phyloP scores from a whole-genome alignment of 2,888 invertebrate species.

The Drosophila silvestris region DNA sequence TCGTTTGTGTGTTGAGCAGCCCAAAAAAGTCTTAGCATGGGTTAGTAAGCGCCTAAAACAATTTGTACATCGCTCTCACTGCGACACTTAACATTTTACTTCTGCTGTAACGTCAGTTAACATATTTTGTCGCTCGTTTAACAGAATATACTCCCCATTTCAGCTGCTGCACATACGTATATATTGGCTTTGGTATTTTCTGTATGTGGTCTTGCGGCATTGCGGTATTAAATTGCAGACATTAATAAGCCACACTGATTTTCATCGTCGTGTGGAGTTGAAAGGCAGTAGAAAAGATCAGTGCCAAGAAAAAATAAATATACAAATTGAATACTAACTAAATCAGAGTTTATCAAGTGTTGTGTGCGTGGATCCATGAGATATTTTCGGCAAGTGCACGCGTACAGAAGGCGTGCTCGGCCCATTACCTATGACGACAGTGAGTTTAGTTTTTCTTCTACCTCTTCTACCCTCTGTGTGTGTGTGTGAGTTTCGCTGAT shows the following conservation, averaged over 20 bases:
- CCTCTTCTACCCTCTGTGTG: slow-evolving; percentile 52
- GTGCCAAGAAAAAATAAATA: slow-evolving; percentile 56
- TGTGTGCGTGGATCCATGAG: slow-evolving; percentile 57
- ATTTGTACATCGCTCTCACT: neutral
- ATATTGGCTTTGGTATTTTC: slow-evolving; percentile 39
- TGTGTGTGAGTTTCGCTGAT: slow-evolving; percentile 72
- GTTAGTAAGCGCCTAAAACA: neutral
- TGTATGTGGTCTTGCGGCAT: slow-evolving; percentile 36
- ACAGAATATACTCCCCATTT: slow-evolving; percentile 20
- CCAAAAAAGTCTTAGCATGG: neutral
- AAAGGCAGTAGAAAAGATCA: slow-evolving; percentile 70
- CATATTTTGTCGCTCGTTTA: neutral
- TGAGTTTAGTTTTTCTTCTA: slow-evolving; percentile 68
- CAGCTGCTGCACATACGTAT: neutral
- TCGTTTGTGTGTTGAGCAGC: neutral
- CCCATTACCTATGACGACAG: slow-evolving; percentile 74
- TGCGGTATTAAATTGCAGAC: slow-evolving; percentile 34
- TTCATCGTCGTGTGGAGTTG: slow-evolving; percentile 62
- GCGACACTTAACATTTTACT: neutral
- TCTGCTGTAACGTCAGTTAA: neutral
- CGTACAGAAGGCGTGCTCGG: slow-evolving; percentile 60
- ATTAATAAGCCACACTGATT: slow-evolving; percentile 47
- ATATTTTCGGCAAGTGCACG: slow-evolving; percentile 55
- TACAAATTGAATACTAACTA: slow-evolving; percentile 39
- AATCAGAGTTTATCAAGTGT: slow-evolving; percentile 61